Evolutionary conservation across 2,888 invertebrate genomes (phyloP).

Genomic region (Cylloceria caligata): DNA sequence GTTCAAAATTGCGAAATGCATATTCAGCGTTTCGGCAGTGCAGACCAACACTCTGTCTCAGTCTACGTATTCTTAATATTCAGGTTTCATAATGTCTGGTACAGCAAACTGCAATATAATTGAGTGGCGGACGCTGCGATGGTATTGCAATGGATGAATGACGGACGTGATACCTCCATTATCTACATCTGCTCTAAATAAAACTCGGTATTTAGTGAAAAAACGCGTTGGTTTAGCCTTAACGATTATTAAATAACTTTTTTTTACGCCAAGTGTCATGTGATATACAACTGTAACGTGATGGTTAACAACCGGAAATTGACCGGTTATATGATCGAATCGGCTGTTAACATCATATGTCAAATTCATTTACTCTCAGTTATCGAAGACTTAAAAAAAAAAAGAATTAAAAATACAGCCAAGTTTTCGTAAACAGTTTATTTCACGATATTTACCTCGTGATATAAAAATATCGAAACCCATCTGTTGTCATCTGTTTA

Average conservation of each 20-base stretch:
- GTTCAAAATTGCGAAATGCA: no score
- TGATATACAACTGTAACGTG: background rate
- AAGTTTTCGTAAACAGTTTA: background rate
- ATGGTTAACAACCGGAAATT: background rate
- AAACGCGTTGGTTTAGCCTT: constrained; percentile 8
- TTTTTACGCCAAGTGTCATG: background rate
- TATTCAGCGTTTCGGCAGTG: no score
- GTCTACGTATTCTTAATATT: no score
- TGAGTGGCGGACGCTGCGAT: no score
- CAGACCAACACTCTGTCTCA: no score
- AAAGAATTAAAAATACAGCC: background rate
- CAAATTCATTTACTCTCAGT: background rate
- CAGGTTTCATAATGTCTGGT: no score
- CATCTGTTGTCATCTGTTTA: no score
- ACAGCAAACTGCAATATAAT: no score
- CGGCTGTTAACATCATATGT: background rate
- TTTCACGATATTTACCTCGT: no score
- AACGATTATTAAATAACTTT: constrained; percentile 5
- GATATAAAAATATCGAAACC: no score
- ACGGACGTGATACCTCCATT: no score
- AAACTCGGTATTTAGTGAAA: background rate
- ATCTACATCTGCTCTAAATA: constrained; percentile 2
- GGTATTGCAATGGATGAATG: no score
- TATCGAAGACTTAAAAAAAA: background rate
- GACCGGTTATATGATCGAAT: background rate